These are phyloP conservation scores for Gymnocheta viridis DNA, from an alignment of 2,888 invertebrate genomes.

Conservation along the genomic window DNA sequence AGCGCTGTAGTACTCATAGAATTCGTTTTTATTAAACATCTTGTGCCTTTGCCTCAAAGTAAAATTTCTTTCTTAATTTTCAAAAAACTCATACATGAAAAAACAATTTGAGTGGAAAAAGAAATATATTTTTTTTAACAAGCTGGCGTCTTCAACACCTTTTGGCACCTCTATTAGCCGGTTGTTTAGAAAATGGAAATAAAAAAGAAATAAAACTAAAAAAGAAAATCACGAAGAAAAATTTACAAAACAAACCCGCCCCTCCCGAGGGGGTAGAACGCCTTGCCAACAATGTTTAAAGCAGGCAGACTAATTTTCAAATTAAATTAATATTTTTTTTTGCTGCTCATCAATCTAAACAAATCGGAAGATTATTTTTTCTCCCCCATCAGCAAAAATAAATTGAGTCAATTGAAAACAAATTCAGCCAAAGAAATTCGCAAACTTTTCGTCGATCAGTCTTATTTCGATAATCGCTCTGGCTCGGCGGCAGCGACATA, in stretches of 20 bases:
- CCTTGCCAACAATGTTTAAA: neutral
- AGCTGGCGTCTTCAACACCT: slow-evolving; percentile 42
- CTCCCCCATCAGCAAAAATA: slow-evolving; percentile 28
- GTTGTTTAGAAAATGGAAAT: slow-evolving; percentile 46
- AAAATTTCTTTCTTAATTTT: too few species aligned
- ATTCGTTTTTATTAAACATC: neutral
- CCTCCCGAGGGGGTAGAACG: neutral
- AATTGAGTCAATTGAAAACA: slow-evolving; percentile 54
- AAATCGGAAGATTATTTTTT: slow-evolving; percentile 46
- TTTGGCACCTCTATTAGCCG: slow-evolving; percentile 44
- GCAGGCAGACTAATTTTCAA: neutral
- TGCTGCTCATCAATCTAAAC: slow-evolving; percentile 47
- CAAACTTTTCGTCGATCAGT: slow-evolving; percentile 72
- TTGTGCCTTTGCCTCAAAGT: neutral
- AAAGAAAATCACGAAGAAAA: neutral
- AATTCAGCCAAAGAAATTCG: slow-evolving; percentile 66
- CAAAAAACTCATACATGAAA: neutral
- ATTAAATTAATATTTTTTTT: slow-evolving; percentile 10
- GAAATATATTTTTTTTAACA: neutral
- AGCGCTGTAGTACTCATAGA: too few species aligned
- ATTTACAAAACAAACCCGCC: neutral
- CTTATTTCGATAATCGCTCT: slow-evolving; percentile 76
- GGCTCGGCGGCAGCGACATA: slow-evolving; percentile 73
- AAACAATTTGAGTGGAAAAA: neutral
- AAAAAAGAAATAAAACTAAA: neutral